These are phyloP conservation scores for Phyllotis vaccarum DNA, from an alignment of 2,797 vertebrate species.

Conservation along the genomic window DNA sequence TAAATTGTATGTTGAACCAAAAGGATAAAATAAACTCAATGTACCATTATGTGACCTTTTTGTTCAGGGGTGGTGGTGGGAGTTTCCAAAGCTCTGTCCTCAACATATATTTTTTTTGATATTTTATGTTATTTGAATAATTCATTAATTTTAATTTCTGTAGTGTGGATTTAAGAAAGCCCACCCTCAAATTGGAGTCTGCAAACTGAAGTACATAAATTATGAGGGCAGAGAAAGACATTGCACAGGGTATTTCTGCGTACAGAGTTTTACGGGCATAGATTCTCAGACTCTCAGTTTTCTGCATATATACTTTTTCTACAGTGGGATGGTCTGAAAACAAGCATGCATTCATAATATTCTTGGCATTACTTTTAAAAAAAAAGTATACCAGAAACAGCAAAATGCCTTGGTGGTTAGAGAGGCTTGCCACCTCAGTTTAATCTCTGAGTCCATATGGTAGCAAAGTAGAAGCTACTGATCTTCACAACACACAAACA, in stretches of 20 bases:
- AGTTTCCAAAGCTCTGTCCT: not conserved
- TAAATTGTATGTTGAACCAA: not conserved
- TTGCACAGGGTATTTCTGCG: not conserved
- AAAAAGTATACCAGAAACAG: not conserved
- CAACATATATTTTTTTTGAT: not conserved
- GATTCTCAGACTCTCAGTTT: not conserved
- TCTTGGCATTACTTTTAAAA: not conserved
- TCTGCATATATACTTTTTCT: not conserved
- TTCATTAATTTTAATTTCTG: not conserved
- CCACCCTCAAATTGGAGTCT: not conserved
- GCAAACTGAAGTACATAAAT: not conserved
- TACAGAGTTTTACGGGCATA: not conserved
- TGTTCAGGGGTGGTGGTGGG: not conserved
- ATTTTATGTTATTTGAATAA: not conserved
- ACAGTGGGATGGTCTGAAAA: not conserved
- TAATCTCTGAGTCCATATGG: not conserved
- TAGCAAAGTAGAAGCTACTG: not conserved
- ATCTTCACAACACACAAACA: too few relatives aligned
- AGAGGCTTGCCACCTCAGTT: not conserved
- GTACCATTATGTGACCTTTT: not conserved
- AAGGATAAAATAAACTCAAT: not conserved
- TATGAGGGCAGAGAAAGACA: not conserved
- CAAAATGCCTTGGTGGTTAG: not conserved
- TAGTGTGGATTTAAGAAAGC: slow-evolving; percentile 3
- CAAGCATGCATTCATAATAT: not conserved